phyloP scores from a whole-genome alignment of 2,888 invertebrate genomes.

The Argyresthia goedartella region DNA sequence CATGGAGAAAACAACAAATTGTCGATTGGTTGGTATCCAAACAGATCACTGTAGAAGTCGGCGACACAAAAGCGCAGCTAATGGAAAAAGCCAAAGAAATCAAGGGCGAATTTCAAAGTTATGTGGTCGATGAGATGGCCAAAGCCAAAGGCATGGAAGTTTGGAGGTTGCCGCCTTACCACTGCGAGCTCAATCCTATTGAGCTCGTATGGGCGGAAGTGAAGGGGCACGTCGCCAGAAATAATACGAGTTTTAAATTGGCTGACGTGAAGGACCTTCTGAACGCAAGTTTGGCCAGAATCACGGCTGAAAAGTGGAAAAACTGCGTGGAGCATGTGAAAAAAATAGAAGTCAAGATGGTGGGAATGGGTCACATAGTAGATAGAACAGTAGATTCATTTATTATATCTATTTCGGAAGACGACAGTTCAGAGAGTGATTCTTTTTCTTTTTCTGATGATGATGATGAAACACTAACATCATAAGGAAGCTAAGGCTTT shows the following conservation, averaged over 20 bases:
- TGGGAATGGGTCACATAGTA: not conserved
- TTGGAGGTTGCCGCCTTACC: not conserved
- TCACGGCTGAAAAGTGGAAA: not conserved
- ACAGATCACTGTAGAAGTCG: not conserved
- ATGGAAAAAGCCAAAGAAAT: not conserved
- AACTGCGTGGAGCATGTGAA: not conserved
- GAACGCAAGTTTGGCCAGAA: not conserved
- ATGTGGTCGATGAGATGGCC: conserved; percentile 1
- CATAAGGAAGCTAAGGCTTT: too few species aligned
- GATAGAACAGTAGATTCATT: not conserved
- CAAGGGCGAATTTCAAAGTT: not conserved
- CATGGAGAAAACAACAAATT: conserved; percentile 10
- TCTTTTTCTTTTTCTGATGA: too few species aligned
- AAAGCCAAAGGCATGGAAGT: not conserved
- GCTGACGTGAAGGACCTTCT: not conserved
- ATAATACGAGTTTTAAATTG: conserved; percentile 3
- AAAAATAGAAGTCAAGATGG: not conserved
- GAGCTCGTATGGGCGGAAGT: conserved; percentile 4
- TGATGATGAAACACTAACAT: too few species aligned
- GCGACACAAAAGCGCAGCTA: conserved; percentile 6
- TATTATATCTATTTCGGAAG: not conserved
- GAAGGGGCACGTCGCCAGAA: conserved; percentile 1
- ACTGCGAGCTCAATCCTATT: conserved; percentile 1
- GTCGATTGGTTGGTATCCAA: conserved; percentile 6
- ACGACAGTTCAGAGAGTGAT: too few species aligned